Evolutionary conservation across 1,140 invertebrate genomes (phyloP).

Genomic region (Eumaeus atala): DNA sequence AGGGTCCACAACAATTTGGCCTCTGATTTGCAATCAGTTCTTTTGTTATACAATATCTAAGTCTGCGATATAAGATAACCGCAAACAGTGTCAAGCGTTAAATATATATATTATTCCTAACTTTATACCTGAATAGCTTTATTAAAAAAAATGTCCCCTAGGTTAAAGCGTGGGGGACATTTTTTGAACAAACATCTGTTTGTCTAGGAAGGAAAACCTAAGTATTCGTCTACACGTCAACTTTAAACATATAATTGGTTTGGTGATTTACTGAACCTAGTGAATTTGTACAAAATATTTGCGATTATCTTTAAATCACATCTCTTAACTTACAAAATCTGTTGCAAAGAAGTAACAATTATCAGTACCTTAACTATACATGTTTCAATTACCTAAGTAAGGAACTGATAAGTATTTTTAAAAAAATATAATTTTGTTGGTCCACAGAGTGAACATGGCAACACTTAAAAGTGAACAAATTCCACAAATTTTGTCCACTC

Average conservation of each 20-base stretch:
- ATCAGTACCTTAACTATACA: neutral
- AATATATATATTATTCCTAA: too few relatives aligned
- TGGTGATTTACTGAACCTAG: too few relatives aligned
- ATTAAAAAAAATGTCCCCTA: too few relatives aligned
- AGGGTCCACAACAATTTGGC: slow-evolving; percentile 28
- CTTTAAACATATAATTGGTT: too few relatives aligned
- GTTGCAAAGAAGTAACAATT: slow-evolving; percentile 1
- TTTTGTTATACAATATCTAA: slow-evolving; percentile 27
- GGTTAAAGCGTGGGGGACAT: too few relatives aligned
- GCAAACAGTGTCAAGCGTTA: too few relatives aligned
- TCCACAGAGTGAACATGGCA: slow-evolving; percentile 8
- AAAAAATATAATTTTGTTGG: slow-evolving; percentile 6
- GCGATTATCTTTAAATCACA: slow-evolving; percentile 7
- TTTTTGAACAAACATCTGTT: too few relatives aligned
- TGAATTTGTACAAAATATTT: too few relatives aligned
- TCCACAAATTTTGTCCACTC: slow-evolving; percentile 13
- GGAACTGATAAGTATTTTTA: neutral
- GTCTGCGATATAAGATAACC: slow-evolving; percentile 15
- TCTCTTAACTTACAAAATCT: neutral
- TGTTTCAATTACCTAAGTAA: neutral
- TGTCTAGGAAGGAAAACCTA: too few relatives aligned
- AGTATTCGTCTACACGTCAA: too few relatives aligned
- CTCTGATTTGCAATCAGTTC: slow-evolving; percentile 30
- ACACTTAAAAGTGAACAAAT: neutral
- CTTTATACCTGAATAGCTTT: too few relatives aligned